Conservation (phyloP, 2,888 invertebrate genomes). For the Drosophila lacicola region DNA sequence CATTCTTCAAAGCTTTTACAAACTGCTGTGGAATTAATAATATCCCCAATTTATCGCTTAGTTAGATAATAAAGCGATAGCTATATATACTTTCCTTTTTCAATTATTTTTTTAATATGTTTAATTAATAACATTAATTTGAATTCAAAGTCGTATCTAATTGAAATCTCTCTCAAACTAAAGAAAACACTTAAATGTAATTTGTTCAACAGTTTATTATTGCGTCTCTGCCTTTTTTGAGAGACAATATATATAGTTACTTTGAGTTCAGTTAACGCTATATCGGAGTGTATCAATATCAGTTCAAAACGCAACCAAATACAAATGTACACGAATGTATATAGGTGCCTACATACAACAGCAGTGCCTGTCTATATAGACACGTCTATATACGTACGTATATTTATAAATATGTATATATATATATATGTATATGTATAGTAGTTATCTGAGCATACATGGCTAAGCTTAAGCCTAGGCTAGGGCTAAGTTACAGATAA, state of each 20-base stretch:
- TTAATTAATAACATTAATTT: neutral
- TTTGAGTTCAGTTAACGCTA: conserved; percentile 35
- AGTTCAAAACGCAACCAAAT: conserved; percentile 64
- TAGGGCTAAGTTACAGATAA: conserved; percentile 68
- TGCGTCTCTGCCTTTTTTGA: conserved; percentile 24
- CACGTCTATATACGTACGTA: neutral
- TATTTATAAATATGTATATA: neutral
- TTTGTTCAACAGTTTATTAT: conserved; percentile 46
- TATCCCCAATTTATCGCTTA: neutral
- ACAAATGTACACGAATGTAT: conserved; percentile 24
- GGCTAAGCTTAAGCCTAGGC: conserved; percentile 64
- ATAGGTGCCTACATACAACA: conserved; percentile 18
- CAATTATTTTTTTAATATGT: neutral
- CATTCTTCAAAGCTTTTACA: no score
- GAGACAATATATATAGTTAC: conserved; percentile 24
- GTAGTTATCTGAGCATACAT: conserved; percentile 56
- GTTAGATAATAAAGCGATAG: neutral
- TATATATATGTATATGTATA: neutral
- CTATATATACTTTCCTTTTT: neutral
- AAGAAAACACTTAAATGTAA: conserved; percentile 16
- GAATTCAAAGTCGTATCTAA: neutral
- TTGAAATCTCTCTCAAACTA: neutral
- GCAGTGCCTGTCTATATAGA: conserved; percentile 27
- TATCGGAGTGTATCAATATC: conserved; percentile 62
- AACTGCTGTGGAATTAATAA: no score